Conservation (phyloP, 2,888 invertebrate genomes). For the Aphidoletes aphidimyza region DNA sequence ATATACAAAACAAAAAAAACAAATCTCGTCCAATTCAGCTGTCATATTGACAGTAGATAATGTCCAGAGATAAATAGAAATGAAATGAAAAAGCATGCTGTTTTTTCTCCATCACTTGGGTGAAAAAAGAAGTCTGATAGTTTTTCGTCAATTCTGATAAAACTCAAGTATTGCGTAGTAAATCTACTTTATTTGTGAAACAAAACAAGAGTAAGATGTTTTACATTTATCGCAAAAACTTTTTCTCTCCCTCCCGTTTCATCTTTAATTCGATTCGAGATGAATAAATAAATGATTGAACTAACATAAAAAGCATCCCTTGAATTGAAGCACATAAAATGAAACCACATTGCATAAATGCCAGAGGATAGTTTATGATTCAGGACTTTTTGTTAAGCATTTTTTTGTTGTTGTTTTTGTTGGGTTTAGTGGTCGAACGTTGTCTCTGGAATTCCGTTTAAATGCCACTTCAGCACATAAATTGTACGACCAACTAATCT, state of each 20-base stretch:
- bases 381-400: not conserved
- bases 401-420: too few relatives aligned
- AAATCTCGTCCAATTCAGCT: too few relatives aligned
- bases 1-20: too few relatives aligned
- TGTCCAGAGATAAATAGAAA: too few relatives aligned
- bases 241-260: not conserved
- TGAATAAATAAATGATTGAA: conserved; percentile 3
- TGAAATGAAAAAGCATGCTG: too few relatives aligned
- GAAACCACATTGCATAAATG: not conserved
- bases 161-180: not conserved
- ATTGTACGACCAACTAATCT: conserved; percentile 18
- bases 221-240: not conserved
- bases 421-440: not conserved
- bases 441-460: not conserved
- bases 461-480: not conserved
- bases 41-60: not conserved
- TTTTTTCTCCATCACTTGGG: too few relatives aligned
- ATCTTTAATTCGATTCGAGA: not conserved
- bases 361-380: conserved; percentile 3
- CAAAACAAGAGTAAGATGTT: not conserved
- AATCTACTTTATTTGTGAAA: not conserved
- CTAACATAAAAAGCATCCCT: not conserved
- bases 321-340: not conserved
- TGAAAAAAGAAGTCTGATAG: not conserved
- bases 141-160: not conserved